Conservation (phyloP, 2,113 vertebrate species). For the Campylomormyrus tamandua region DNA sequence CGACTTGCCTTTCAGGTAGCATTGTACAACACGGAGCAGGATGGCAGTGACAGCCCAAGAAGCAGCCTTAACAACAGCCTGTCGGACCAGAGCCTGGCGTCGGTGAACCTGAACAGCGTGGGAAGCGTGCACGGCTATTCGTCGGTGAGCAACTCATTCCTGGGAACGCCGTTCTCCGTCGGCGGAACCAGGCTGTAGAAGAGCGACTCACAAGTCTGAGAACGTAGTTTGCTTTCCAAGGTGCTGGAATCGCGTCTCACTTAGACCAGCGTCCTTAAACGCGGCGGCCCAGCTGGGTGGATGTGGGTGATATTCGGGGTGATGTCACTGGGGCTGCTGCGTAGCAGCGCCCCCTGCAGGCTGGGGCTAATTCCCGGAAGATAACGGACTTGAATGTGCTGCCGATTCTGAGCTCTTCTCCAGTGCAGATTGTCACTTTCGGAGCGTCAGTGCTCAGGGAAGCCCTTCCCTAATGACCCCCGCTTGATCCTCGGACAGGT, state of each 20-base stretch:
- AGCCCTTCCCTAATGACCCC: not conserved
- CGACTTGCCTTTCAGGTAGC: constrained; percentile 68
- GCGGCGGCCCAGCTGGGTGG: not conserved
- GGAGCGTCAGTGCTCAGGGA: not conserved
- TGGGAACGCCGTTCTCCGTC: not conserved
- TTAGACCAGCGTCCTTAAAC: not conserved
- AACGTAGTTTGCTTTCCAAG: not conserved
- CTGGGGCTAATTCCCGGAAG: not conserved
- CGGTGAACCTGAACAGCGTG: constrained; percentile 85
- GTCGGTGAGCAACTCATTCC: constrained; percentile 58
- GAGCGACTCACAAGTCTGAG: not conserved
- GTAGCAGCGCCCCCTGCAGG: not conserved
- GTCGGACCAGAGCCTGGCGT: constrained; percentile 86
- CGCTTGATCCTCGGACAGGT: constrained; percentile 54
- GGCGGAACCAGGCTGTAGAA: not conserved
- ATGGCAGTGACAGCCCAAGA: constrained; percentile 83
- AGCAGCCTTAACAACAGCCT: constrained; percentile 96
- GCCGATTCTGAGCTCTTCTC: not conserved
- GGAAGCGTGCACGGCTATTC: constrained; percentile 83
- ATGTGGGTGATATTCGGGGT: not conserved
- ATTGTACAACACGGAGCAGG: constrained; percentile 83
- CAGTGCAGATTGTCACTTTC: not conserved
- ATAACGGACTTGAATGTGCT: constrained; percentile 11
- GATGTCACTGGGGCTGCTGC: not conserved
- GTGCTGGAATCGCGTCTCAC: not conserved